phyloP scores from a whole-genome alignment of 1,140 invertebrate genomes.

The Drosophila dunni region DNA sequence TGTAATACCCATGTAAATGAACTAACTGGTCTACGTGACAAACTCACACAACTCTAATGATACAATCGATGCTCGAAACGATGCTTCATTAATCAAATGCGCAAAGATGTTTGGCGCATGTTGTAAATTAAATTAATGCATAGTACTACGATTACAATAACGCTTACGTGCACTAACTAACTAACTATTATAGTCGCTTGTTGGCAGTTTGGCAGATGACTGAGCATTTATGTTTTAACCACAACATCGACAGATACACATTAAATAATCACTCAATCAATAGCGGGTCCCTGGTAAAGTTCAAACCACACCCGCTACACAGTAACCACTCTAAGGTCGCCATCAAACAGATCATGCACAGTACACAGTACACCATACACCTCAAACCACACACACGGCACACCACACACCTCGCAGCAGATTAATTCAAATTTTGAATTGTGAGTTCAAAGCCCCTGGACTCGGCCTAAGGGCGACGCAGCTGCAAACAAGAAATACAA shows the following conservation, averaged over 20 bases:
- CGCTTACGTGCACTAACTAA: constrained; percentile 1
- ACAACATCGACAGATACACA: constrained; percentile 16
- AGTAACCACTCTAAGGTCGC: constrained; percentile 59
- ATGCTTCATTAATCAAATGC: constrained; percentile 50
- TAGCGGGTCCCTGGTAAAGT: constrained; percentile 58
- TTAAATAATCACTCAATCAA: constrained; percentile 61
- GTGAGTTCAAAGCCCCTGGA: constrained; percentile 61
- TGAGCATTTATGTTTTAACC: constrained; percentile 10
- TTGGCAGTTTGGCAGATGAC: constrained; percentile 15
- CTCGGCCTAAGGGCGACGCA: constrained; percentile 36
- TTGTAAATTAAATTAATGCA: constrained; percentile 21
- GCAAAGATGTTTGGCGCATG: constrained; percentile 34
- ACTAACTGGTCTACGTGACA: constrained; percentile 60
- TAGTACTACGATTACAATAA: constrained; percentile 1
- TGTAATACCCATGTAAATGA: constrained; percentile 27
- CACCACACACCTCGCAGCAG: constrained; percentile 10
- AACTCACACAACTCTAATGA: constrained; percentile 19
- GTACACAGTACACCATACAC: too few species aligned
- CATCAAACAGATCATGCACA: too few species aligned
- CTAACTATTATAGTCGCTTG: not conserved
- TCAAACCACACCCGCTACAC: constrained; percentile 71
- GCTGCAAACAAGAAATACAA: constrained; percentile 32
- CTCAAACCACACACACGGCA: not conserved
- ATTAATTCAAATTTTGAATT: constrained; percentile 35
- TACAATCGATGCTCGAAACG: constrained; percentile 9